Evolutionary conservation across 1,140 invertebrate genomes (phyloP).

Genomic region (Psilanteris sp.): DNA sequence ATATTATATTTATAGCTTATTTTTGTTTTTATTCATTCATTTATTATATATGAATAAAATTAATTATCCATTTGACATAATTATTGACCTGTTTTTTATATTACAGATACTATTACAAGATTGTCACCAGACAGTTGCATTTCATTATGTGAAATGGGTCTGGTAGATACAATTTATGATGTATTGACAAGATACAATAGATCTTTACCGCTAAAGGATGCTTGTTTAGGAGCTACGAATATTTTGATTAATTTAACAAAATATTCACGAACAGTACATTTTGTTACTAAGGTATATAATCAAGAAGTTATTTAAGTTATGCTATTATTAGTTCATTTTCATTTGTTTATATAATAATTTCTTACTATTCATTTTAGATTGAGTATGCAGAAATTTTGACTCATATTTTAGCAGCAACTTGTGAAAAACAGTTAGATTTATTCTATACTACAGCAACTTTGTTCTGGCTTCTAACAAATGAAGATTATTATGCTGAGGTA

Average conservation of each 20-base stretch:
- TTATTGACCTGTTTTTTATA: background rate
- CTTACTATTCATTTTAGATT: too few species aligned
- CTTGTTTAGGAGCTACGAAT: slow-evolving; percentile 68
- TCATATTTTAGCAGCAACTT: slow-evolving; percentile 25
- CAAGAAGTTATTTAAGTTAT: too few species aligned
- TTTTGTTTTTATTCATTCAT: too few species aligned
- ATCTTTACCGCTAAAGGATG: slow-evolving; percentile 74
- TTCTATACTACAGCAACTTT: slow-evolving; percentile 27
- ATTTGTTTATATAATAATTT: too few species aligned
- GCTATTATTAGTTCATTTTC: too few species aligned
- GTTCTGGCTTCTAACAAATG: slow-evolving; percentile 36
- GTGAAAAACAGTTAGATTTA: slow-evolving; percentile 44
- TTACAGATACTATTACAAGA: slow-evolving; percentile 71
- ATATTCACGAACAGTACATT: slow-evolving; percentile 61
- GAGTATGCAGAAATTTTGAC: slow-evolving; percentile 34
- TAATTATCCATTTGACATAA: too few species aligned
- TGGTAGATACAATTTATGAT: slow-evolving; percentile 69
- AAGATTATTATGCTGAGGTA: slow-evolving; percentile 36
- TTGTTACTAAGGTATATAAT: slow-evolving; percentile 65
- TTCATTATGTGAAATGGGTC: slow-evolving; percentile 64
- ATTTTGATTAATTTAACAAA: slow-evolving; percentile 74
- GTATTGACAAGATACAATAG: slow-evolving; percentile 69
- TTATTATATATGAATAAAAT: too few species aligned
- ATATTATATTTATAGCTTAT: too few species aligned
- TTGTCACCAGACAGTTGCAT: slow-evolving; percentile 68